These are phyloP conservation scores for Drosophila neonasuta DNA, from an alignment of 2,888 invertebrate species.

Conservation along the genomic window DNA sequence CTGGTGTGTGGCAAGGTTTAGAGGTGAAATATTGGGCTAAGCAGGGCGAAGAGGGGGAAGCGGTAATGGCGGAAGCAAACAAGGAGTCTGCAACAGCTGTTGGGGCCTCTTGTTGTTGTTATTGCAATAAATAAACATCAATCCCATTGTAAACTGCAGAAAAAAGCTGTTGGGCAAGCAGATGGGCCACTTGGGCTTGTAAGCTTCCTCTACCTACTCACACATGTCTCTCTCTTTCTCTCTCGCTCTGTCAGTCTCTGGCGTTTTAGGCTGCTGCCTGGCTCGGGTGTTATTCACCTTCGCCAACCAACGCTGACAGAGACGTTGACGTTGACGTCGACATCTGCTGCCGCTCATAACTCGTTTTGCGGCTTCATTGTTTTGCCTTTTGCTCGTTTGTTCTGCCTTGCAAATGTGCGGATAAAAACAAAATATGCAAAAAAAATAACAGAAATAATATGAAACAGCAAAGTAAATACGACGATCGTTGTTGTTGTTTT, in stretches of 20 bases:
- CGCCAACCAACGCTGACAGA: constrained; percentile 18
- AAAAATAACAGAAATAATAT: constrained; percentile 8
- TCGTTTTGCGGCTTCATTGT: constrained; percentile 67
- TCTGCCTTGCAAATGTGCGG: constrained; percentile 60
- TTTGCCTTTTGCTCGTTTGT: constrained; percentile 50
- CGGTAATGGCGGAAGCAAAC: constrained; percentile 47
- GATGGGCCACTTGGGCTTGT: constrained; percentile 25
- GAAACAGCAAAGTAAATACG: background rate
- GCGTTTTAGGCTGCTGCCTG: constrained; percentile 28
- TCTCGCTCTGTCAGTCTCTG: background rate
- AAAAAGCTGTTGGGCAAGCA: constrained; percentile 16
- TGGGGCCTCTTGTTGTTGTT: constrained; percentile 7
- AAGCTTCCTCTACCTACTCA: constrained; percentile 36
- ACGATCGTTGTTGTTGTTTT: constrained; percentile 30
- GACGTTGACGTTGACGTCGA: constrained; percentile 6
- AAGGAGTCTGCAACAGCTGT: constrained; percentile 47
- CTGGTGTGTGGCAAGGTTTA: constrained; percentile 33
- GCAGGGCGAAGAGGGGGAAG: background rate
- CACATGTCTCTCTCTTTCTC: constrained; percentile 3
- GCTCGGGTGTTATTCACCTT: constrained; percentile 66
- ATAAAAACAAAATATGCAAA: constrained; percentile 70
- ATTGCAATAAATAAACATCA: constrained; percentile 26
- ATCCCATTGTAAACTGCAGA: background rate
- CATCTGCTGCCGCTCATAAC: constrained; percentile 50
- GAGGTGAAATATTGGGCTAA: background rate